Base-by-base conservation (phyloP, 2,797 vertebrate species). In the Silurus aristotelis region DNA sequence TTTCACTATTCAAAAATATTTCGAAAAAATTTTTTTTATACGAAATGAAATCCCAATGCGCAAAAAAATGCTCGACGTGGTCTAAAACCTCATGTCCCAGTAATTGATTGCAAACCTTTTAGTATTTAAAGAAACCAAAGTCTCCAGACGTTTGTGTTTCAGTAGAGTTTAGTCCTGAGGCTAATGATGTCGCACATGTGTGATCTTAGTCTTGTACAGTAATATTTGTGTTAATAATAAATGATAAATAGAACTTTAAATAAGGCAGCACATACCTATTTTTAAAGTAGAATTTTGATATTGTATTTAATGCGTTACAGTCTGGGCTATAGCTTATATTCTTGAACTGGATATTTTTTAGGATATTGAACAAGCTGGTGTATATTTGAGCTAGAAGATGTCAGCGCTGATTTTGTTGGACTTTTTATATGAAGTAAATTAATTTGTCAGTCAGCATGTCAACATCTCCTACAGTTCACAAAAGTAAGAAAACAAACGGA, bases 401-500 rank as follows among this genome's bases (percentile, higher is more conserved):
- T 19, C 58, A n/a, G n/a, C 1, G 63, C 46, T 52, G 27, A 67
- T 80, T 67, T 52, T 55, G 9, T 67, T 3, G 9, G 5, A 0
- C 0, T 67, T 25, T 64, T 67, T 55, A 48, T 48, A 48, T 52
- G 8, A 67, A 31, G 61, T 55, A 19, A 80, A 67, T 66, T 27
- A 67, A 27, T 48, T 48, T 66, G 61, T 80, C 78, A 52, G 61
- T 63, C 46, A 22, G 46, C 20, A n/a, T 66, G 15, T 80, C 46
- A 80, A 20, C 63, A 67, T 80, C 9, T 76, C 52, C 48, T 66
- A 52, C 61, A 12, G n/a, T 83, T 64, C 43, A 43, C 22, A 60
- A 60, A 25, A 79, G 66, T 60, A 48, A 22, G 31, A 61, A 85
- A 79, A 84, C 56, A 85, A 71, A 71, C 55, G 12, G 3, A 31